Evolutionary conservation across 2,888 invertebrate genomes (phyloP), one percentile per base, ranked within the genome.

Genomic region (Chrysolina haemoptera): DNA sequence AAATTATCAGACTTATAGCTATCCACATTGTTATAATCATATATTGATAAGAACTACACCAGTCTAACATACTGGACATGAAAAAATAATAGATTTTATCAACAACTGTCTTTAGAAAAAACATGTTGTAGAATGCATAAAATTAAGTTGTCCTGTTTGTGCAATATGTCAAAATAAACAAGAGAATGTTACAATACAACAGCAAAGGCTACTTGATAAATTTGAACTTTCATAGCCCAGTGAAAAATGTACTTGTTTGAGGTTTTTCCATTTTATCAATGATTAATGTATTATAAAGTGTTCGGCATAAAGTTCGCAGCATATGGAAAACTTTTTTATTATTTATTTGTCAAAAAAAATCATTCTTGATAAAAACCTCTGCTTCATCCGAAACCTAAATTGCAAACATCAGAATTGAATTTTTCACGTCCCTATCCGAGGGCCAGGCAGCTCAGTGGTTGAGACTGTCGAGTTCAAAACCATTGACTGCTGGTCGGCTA

Each of bases 1-100:
- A 75, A 41, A 71, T 41, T 27, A 68, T 46, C 35, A 71, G 40
- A 22, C 67, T 64, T 18, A 70, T 67, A 68, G 53, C 73, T 43
- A 76, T 65, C 75, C 76, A 78, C 72, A 74, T 74, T 46, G 71
- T 76, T 18, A 70, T 8, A 5, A 63, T 41, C 50, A 76, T 72
- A 14, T 65, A 66, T 41, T 71, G 55, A 48, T 73, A 71, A 22
- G 74, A 76, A 71, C 48, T 74, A 50, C 76, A 76, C 74, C 70
- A 74, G 66, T 74, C 65, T 59, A 71, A 53, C 68, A 71, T 74
- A 16, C 65, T 59, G 16, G 55, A 69, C 50, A 76, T 62, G 11
- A 76, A 69, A 59, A 66, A 50, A 59, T 68, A 65, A 53, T 71
- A 66, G 12, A 73, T 65, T 41, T 64, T 63, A 20, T 71, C 50